phyloP scores from a whole-genome alignment of 2,797 vertebrate species.

The Gorsachius magnificus region DNA sequence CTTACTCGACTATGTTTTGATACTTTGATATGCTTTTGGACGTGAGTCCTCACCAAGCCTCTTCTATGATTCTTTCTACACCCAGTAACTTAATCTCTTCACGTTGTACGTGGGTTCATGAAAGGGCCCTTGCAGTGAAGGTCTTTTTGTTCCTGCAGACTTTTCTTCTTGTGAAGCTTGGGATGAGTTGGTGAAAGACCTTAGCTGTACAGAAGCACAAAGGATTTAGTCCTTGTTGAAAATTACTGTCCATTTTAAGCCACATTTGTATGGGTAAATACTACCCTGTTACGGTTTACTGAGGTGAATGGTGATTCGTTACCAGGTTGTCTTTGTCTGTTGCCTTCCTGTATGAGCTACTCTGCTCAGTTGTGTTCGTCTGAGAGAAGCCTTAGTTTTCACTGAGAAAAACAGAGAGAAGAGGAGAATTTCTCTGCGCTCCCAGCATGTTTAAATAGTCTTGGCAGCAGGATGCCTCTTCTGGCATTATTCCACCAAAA shows the following conservation, averaged over 20 bases:
- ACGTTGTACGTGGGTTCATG: not conserved
- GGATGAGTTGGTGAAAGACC: not conserved
- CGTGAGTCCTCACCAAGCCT: not conserved
- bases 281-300: not conserved
- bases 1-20: not conserved
- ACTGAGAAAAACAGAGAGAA: not conserved
- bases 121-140: not conserved
- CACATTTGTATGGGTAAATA: not conserved
- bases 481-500: constrained; percentile 41
- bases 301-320: not conserved
- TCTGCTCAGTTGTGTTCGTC: not conserved
- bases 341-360: not conserved
- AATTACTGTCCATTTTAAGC: not conserved
- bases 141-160: not conserved
- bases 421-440: constrained; percentile 28
- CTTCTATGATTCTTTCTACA: not conserved
- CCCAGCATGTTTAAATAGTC: constrained; percentile 25
- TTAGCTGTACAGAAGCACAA: not conserved
- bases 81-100: not conserved
- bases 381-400: not conserved
- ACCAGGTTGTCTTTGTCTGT: not conserved
- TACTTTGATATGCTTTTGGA: not conserved
- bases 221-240: not conserved
- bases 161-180: not conserved
- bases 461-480: constrained; percentile 44